Evolutionary conservation across 2,113 vertebrate species (phyloP).

Genomic region (Empidonax traillii): DNA sequence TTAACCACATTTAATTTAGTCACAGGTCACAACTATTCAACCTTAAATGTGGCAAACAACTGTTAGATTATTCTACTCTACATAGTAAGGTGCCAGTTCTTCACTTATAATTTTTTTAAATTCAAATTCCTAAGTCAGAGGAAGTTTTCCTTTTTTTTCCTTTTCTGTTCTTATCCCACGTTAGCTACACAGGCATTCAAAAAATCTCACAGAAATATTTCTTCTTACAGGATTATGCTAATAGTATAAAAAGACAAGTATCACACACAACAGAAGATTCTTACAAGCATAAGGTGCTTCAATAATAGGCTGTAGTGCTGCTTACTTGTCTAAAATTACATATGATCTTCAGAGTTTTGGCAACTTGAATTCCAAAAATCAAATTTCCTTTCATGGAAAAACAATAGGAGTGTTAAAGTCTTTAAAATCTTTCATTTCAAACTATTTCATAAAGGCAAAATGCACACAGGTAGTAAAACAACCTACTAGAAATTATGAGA

Average conservation of each 20-base stretch:
- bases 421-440: not conserved
- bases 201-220: not conserved
- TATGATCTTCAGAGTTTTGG: not conserved
- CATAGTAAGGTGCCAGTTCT: not conserved
- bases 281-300: not conserved
- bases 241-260: not conserved
- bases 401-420: not conserved
- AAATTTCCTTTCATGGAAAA: not conserved
- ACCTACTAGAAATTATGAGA: not conserved
- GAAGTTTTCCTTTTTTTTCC: not conserved
- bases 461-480: not conserved
- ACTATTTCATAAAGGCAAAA: not conserved
- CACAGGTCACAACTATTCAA: not conserved
- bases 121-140: not conserved
- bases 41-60: not conserved
- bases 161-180: not conserved
- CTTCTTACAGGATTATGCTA: not conserved
- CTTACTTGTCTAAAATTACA: not conserved
- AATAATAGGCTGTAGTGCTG: not conserved
- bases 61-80: not conserved
- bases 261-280: not conserved
- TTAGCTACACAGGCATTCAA: not conserved
- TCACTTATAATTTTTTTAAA: not conserved
- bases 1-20: not conserved
- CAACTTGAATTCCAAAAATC: not conserved